Base-by-base conservation (phyloP, 2,113 vertebrate genomes). In the Thunnus maccoyii region DNA sequence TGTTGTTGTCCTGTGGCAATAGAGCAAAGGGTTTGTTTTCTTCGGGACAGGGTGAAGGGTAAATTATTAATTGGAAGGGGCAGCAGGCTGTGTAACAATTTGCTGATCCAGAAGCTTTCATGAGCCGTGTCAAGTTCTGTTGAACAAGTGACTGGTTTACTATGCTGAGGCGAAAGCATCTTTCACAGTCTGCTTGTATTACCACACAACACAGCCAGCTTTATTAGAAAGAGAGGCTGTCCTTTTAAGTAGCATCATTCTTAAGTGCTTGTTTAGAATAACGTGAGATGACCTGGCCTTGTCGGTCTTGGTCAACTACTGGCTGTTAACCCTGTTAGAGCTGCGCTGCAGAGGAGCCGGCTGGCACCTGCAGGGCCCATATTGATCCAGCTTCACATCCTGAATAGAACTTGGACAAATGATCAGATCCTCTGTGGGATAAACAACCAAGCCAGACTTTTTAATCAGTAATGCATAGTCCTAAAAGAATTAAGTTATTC, bases 41-140 rank as follows among this genome's bases (percentile, higher is more conserved):
- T 83, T 69, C 78, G 83, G 86, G 88, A 92, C 72, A 74, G 88
- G 89, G 79, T 86, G 82, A 90, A 71, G 89, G 85, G 83, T 92
- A 91, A 91, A 94, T 95, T 94, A 95, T 95, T 95, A 94, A 95
- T 93, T 94, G 91, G 80, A 83, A 80, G 81, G 90, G 83, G 90
- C 92, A 92, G 85, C 85, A 83, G 91, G 82, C 92, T 91, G 85
- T 92, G 92, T 94, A 92, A 93, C 93, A 94, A 91, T 95, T 92
- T 95, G 94, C 94, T 95, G 94, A 94, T 94, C 89, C 93, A 84
- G 67, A 91, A 86, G 85, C 83, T 95, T 94, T 92, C 80, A 87
- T 83, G 90, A 92, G 91, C 84, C 58, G 17, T 74, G 90, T 88
- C 86, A 85, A 82, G 85, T 91, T 93, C 81, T 91, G 87, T 90